These are phyloP conservation scores for Tigriopus japonicus DNA, from an alignment of 1,140 invertebrate genomes.

Conservation along the genomic window DNA sequence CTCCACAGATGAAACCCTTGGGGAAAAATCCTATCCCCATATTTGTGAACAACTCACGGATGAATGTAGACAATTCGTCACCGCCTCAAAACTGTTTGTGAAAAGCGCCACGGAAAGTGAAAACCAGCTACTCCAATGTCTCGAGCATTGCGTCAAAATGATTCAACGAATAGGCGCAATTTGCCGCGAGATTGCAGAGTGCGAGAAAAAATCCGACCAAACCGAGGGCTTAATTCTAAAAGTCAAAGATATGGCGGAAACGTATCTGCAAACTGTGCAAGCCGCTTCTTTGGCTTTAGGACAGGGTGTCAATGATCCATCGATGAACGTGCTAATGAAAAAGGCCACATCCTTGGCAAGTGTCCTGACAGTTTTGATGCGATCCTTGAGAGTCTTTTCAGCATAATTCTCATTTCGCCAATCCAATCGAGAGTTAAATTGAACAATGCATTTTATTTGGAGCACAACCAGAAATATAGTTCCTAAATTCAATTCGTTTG, in stretches of 20 bases:
- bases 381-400: constrained; percentile 52
- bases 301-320: constrained; percentile 26
- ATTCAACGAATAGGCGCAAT: constrained; percentile 34
- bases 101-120: constrained; percentile 45
- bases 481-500: no score
- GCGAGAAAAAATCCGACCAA: constrained; percentile 50
- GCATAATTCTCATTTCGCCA: no score
- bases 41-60: constrained; percentile 54
- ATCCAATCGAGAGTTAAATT: no score
- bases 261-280: constrained; percentile 36
- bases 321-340: constrained; percentile 34
- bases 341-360: constrained; percentile 59
- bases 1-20: constrained; percentile 22
- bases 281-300: constrained; percentile 28
- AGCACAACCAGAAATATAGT: no score
- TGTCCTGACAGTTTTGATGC: constrained; percentile 53
- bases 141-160: constrained; percentile 46
- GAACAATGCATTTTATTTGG: no score
- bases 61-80: constrained; percentile 57
- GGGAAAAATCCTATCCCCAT: constrained; percentile 49
- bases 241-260: constrained; percentile 55
- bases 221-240: constrained; percentile 56
- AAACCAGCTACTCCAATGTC: constrained; percentile 37
- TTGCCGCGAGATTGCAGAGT: constrained; percentile 44
- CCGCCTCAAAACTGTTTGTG: constrained; percentile 58